Evolutionary conservation across 2,888 invertebrate species (phyloP).

Genomic region (Nymphalis polychloros): DNA sequence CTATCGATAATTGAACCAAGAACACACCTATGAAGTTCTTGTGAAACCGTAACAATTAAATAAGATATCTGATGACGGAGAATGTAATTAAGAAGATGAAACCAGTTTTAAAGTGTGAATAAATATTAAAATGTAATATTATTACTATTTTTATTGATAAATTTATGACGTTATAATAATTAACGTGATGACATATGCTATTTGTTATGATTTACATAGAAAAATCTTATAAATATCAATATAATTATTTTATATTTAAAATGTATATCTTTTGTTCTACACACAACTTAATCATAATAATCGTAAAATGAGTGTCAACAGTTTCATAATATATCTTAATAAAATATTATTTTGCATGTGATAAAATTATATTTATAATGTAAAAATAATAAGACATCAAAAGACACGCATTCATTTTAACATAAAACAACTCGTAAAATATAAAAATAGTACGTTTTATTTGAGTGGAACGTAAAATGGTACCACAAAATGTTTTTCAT

Average conservation of each 20-base stretch:
- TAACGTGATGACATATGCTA: not conserved
- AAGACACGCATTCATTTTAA: slow-evolving; percentile 23
- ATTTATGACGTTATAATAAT: not conserved
- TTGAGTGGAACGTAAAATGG: slow-evolving; percentile 33
- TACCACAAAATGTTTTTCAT: slow-evolving; percentile 38
- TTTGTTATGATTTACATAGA: not conserved
- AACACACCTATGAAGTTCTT: slow-evolving; percentile 55
- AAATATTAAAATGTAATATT: slow-evolving; percentile 38
- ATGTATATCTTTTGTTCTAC: slow-evolving; percentile 1
- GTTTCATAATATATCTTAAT: slow-evolving; percentile 8
- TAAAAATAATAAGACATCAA: slow-evolving; percentile 24
- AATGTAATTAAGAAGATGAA: slow-evolving; percentile 53
- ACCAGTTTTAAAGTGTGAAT: slow-evolving; percentile 47
- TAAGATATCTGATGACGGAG: slow-evolving; percentile 51
- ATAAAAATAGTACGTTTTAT: slow-evolving; percentile 29
- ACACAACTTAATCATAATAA: slow-evolving; percentile 5
- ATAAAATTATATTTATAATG: slow-evolving; percentile 20
- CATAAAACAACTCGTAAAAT: slow-evolving; percentile 28
- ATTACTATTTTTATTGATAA: not conserved
- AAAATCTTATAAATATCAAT: not conserved
- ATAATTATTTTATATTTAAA: not conserved
- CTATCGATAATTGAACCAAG: slow-evolving; percentile 47
- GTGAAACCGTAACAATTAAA: slow-evolving; percentile 47
- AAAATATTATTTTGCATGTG: slow-evolving; percentile 11
- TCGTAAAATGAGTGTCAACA: slow-evolving; percentile 10